Conservation (phyloP, 2,113 vertebrate species). For the Daphoenositta chrysoptera region DNA sequence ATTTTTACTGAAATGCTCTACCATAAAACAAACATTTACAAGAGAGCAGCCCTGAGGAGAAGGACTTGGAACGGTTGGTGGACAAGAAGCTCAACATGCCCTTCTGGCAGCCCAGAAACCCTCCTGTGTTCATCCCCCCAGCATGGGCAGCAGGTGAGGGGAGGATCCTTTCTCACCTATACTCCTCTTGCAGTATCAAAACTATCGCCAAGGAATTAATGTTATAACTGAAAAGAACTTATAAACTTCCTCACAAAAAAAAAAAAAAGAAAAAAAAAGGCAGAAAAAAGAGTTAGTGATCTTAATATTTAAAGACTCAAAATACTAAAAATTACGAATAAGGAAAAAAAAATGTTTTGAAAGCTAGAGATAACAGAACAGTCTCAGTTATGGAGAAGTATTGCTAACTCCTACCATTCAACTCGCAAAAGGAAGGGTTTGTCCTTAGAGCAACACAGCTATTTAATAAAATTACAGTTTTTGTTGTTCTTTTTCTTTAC, state of each 20-base stretch:
- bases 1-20: background rate
- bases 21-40: background rate
- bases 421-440: background rate
- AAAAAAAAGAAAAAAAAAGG: background rate
- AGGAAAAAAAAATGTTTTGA: background rate
- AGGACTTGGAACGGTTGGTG: background rate
- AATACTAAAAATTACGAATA: background rate
- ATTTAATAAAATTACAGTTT: background rate
- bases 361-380: background rate
- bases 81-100: background rate
- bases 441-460: background rate
- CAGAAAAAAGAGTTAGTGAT: background rate
- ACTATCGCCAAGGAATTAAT: slow-evolving; percentile 29
- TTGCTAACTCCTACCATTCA: background rate
- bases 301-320: background rate
- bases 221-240: background rate
- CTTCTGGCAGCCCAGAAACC: background rate
- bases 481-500: background rate
- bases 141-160: background rate
- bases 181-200: background rate
- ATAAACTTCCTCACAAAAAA: background rate
- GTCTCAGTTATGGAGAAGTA: background rate
- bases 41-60: background rate
- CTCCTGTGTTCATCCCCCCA: background rate
- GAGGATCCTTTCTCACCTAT: background rate